Evolutionary conservation across 1,140 invertebrate genomes (phyloP).

Genomic region (Aphis gossypii): DNA sequence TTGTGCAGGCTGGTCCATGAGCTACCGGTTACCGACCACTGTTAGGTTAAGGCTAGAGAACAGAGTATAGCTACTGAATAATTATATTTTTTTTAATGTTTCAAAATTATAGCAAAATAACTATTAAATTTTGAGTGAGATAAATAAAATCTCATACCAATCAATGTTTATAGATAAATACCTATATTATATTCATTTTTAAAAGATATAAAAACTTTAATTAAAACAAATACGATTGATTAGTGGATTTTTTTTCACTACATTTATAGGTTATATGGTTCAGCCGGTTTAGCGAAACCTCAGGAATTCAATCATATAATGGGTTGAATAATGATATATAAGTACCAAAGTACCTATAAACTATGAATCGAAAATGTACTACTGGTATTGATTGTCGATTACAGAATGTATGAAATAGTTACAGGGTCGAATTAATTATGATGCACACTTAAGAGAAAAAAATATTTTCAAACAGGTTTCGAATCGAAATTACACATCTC

Average conservation of each 20-base stretch:
- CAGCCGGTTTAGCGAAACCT: not conserved
- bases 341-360: not conserved
- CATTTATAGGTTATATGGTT: not conserved
- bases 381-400: not conserved
- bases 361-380: not conserved
- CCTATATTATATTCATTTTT: not conserved
- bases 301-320: not conserved
- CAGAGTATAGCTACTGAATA: not conserved
- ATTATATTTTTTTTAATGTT: not conserved
- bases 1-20: too few species aligned
- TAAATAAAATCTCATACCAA: not conserved
- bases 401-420: not conserved
- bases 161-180: not conserved
- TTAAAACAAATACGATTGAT: not conserved
- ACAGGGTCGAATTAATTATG: slow-evolving; percentile 29
- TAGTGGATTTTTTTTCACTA: not conserved
- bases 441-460: not conserved
- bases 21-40: too few species aligned
- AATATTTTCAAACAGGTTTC: slow-evolving; percentile 29
- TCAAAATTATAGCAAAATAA: not conserved
- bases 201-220: not conserved
- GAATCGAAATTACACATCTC: not conserved
- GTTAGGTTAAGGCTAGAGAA: not conserved
- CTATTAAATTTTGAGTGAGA: not conserved
- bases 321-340: not conserved